Evolutionary conservation across 2,797 vertebrate genomes (phyloP).

Genomic region (Gorsachius magnificus): DNA sequence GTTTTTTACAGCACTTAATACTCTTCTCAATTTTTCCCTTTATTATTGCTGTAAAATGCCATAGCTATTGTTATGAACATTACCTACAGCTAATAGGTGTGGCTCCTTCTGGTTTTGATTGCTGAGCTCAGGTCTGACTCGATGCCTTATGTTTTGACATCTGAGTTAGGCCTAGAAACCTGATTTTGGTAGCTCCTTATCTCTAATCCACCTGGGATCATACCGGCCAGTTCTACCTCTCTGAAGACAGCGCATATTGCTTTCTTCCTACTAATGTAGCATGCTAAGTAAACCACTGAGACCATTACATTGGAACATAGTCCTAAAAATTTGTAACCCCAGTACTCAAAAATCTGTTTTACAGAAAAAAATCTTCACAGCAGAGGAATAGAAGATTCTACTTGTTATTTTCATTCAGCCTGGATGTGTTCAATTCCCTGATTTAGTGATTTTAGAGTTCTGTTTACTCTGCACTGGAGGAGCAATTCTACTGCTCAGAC

Average conservation of each 20-base stretch:
- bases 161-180: neutral
- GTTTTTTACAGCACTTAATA: neutral
- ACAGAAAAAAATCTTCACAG: neutral
- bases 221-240: neutral
- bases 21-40: neutral
- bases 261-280: neutral
- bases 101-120: neutral
- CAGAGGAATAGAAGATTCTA: neutral
- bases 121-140: neutral
- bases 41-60: neutral
- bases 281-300: neutral
- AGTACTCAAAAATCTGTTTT: neutral
- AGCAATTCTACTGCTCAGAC: constrained; percentile 20
- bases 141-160: neutral
- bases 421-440: constrained; percentile 4
- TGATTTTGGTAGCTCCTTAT: constrained; percentile 11
- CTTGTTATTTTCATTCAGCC: neutral
- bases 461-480: constrained; percentile 18
- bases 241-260: neutral
- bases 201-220: neutral
- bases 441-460: constrained; percentile 39
- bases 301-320: neutral
- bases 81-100: neutral
- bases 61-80: neutral
- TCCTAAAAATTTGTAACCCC: neutral